Evolutionary conservation across 2,888 invertebrate genomes (phyloP).

Genomic region (Caenorhabditis becei): DNA sequence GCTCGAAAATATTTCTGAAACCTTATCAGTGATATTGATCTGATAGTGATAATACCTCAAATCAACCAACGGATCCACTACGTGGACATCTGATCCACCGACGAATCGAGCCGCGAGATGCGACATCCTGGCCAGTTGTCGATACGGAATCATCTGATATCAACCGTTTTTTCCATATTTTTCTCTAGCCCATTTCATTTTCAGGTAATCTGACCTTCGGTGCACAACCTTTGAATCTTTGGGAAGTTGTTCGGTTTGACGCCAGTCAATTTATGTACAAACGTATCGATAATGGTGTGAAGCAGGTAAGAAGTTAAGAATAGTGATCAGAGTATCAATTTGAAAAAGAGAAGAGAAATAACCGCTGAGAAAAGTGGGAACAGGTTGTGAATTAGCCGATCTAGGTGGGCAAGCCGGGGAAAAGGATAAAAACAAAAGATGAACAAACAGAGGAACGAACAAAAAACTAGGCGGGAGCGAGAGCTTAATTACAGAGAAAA

Average conservation of each 20-base stretch:
- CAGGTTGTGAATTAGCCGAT: constrained; percentile 16
- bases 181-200: too few species aligned
- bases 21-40: not conserved
- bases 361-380: constrained; percentile 38
- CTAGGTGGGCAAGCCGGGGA: constrained; percentile 8
- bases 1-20: constrained; percentile 64
- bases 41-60: constrained; percentile 46
- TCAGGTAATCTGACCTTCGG: too few species aligned
- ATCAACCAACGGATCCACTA: constrained; percentile 77
- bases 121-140: constrained; percentile 63
- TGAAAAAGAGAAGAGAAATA: constrained; percentile 12
- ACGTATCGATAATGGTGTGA: constrained; percentile 25
- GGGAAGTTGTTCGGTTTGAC: not conserved
- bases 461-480: constrained; percentile 20
- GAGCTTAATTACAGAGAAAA: constrained; percentile 1
- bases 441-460: constrained; percentile 15
- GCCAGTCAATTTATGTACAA: constrained; percentile 42
- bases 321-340: constrained; percentile 28
- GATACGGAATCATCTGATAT: constrained; percentile 47
- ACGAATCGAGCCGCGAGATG: constrained; percentile 71
- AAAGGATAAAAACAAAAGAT: constrained; percentile 7
- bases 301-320: constrained; percentile 10
- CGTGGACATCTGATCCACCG: constrained; percentile 69
- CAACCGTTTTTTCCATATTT: too few species aligned
- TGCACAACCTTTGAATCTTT: not conserved